Conservation (phyloP, 2,113 vertebrate species). For the Gila orcuttii region DNA sequence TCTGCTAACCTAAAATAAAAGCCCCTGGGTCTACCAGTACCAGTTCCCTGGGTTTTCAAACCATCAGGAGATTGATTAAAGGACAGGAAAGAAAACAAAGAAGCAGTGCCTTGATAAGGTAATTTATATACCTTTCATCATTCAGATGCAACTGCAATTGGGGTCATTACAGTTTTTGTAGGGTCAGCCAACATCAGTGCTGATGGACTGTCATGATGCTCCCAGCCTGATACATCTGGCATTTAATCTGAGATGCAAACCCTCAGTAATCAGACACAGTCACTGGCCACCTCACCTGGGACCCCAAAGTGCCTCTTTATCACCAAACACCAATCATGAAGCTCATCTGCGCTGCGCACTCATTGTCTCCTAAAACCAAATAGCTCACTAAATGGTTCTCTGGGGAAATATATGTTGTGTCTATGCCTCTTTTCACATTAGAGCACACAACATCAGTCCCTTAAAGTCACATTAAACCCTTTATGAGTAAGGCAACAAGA, state of each 20-base stretch:
- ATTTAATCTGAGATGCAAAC: neutral
- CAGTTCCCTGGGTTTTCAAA: neutral
- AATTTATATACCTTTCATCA: neutral
- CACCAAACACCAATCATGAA: neutral
- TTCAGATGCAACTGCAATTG: neutral
- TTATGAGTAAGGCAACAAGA: neutral
- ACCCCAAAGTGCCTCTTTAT: neutral
- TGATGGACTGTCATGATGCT: neutral
- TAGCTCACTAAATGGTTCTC: constrained; percentile 7
- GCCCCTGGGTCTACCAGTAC: neutral
- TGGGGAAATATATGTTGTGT: neutral
- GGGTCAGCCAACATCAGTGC: neutral
- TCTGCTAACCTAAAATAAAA: neutral
- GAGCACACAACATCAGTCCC: neutral
- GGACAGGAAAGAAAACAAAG: neutral
- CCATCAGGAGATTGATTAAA: neutral
- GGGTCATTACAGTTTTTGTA: neutral
- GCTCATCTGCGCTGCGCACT: neutral
- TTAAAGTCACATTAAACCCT: constrained; percentile 3
- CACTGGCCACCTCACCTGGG: neutral
- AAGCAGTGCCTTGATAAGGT: neutral
- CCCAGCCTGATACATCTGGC: neutral
- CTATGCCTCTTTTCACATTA: neutral
- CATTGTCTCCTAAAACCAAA: constrained; percentile 4
- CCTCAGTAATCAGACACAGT: neutral